Evolutionary conservation across 2,888 invertebrate genomes (phyloP).

Genomic region (Anoncus sp.): DNA sequence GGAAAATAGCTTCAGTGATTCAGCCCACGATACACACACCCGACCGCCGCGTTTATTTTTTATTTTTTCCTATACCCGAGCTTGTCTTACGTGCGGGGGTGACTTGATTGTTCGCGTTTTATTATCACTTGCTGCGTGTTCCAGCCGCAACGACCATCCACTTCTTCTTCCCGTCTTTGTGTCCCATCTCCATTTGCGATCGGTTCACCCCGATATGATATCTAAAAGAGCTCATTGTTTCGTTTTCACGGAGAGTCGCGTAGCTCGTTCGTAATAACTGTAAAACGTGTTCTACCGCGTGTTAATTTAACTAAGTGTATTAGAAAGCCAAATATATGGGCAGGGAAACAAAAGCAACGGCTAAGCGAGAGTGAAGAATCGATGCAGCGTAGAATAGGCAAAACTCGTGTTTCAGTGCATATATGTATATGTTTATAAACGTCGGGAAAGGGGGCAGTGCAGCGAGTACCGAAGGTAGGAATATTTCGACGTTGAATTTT

Average conservation of each 20-base stretch:
- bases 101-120: slow-evolving; percentile 79
- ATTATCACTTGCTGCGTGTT: slow-evolving; percentile 77
- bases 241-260: background rate
- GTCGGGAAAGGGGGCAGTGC: no score
- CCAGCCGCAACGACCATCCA: slow-evolving; percentile 34
- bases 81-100: slow-evolving; percentile 67
- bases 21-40: slow-evolving; percentile 1
- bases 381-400: slow-evolving; percentile 27
- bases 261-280: slow-evolving; percentile 46
- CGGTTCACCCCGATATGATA: slow-evolving; percentile 8
- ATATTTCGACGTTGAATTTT: slow-evolving; percentile 58
- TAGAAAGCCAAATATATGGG: slow-evolving; percentile 15
- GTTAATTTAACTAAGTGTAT: slow-evolving; percentile 59
- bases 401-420: slow-evolving; percentile 19
- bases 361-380: slow-evolving; percentile 37
- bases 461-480: slow-evolving; percentile 38
- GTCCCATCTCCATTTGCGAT: slow-evolving; percentile 19
- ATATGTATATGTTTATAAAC: no score
- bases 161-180: slow-evolving; percentile 20
- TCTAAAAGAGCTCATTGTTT: background rate
- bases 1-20: slow-evolving; percentile 28
- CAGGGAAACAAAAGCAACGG: slow-evolving; percentile 4
- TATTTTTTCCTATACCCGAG: slow-evolving; percentile 42
- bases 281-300: slow-evolving; percentile 37
- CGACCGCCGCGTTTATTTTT: slow-evolving; percentile 37